phyloP scores from a whole-genome alignment of 2,113 vertebrate species.

The Dolichallabes microphthalmus region DNA sequence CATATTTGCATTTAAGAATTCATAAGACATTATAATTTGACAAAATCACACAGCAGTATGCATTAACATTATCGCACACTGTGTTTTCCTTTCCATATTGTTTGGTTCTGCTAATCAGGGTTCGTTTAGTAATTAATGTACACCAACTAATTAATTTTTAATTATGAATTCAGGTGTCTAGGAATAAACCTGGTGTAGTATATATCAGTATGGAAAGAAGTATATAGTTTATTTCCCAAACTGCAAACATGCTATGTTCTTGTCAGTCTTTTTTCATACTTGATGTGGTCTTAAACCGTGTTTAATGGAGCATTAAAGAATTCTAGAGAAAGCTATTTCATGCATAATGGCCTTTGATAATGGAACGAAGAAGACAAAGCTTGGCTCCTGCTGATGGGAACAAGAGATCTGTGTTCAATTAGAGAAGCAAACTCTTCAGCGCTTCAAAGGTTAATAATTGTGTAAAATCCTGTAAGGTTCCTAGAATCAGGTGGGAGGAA shows the following conservation, averaged over 20 bases:
- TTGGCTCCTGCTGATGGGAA: neutral
- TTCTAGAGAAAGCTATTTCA: slow-evolving; percentile 27
- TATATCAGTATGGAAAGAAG: neutral
- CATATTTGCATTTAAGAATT: neutral
- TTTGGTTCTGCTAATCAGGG: neutral
- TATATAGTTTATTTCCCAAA: neutral
- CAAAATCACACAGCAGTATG: neutral
- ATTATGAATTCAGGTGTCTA: neutral
- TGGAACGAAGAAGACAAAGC: slow-evolving; percentile 3
- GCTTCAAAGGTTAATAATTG: neutral
- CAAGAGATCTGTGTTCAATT: neutral
- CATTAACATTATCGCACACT: neutral
- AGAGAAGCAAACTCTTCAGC: neutral
- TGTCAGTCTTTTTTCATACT: neutral
- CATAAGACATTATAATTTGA: neutral
- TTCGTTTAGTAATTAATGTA: neutral
- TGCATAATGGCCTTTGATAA: slow-evolving; percentile 16
- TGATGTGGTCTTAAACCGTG: slow-evolving; percentile 1
- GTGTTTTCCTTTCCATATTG: neutral
- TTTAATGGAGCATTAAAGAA: slow-evolving; percentile 13
- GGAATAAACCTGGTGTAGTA: neutral
- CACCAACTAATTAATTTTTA: neutral
- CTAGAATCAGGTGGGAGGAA: neutral
- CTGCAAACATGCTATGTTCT: too few relatives aligned
- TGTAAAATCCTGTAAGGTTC: neutral